A percentile compares a stretch with the other conserved stretches of the same genome.
phyloP scores from a whole-genome alignment of 1,140 invertebrate genomes.

The Camponotus vicinus region DNA sequence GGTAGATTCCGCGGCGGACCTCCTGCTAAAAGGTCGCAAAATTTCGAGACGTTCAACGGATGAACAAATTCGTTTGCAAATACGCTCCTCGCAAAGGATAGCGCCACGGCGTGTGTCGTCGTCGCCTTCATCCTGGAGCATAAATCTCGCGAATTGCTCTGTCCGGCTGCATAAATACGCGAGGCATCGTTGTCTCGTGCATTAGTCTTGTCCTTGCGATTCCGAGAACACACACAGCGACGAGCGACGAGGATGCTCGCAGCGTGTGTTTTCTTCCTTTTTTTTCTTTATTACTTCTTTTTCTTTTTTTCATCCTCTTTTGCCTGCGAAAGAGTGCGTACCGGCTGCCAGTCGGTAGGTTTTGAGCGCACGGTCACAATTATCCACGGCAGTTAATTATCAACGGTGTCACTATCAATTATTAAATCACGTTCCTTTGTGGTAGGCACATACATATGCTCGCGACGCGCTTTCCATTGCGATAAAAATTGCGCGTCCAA shows the following conservation, averaged over 20 bases:
- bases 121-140: slow-evolving; percentile 34
- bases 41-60: slow-evolving; percentile 35
- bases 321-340: slow-evolving; percentile 23
- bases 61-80: slow-evolving; percentile 44
- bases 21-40: slow-evolving; percentile 10
- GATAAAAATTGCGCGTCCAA: slow-evolving; percentile 68
- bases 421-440: slow-evolving; percentile 80
- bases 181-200: slow-evolving; percentile 60
- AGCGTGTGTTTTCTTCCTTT: slow-evolving; percentile 44
- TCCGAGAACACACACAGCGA: slow-evolving; percentile 75
- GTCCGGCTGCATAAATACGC: slow-evolving; percentile 27
- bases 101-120: slow-evolving; percentile 24
- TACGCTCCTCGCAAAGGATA: slow-evolving; percentile 17
- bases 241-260: slow-evolving; percentile 47
- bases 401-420: slow-evolving; percentile 83
- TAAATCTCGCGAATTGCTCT: slow-evolving; percentile 43
- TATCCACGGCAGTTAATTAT: slow-evolving; percentile 82
- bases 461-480: slow-evolving; percentile 28
- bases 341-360: slow-evolving; percentile 68
- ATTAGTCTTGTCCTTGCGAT: slow-evolving; percentile 71
- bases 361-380: slow-evolving; percentile 81
- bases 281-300: not conserved
- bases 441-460: not conserved
- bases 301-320: slow-evolving; percentile 58
- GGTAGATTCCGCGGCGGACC: slow-evolving; percentile 11